Evolutionary conservation across 2,797 vertebrate species (phyloP), one percentile per base, ranked within the genome.

Genomic region (Parotocinclus haroldoi): DNA sequence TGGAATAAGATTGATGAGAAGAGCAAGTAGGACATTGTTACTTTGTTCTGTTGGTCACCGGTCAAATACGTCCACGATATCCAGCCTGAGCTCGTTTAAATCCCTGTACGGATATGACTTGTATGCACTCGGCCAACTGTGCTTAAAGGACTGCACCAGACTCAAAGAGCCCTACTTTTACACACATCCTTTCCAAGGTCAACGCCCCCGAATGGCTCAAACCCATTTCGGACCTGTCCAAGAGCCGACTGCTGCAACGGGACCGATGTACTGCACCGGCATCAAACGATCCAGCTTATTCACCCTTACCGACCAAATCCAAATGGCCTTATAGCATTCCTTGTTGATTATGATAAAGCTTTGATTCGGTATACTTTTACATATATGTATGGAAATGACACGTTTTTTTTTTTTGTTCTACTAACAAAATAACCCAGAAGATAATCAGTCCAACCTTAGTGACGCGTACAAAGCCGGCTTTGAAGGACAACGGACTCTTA

Each of bases 1-100:
- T 83, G 84, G 79, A 85, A 42, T 42, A 7, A 42, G 52, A 11
- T 11, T 53, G 42, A 16, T 46, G 45, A 36, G 72, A 66, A 11
- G 63, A n/a, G 39, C 2, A 4, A 37, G 36, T 17, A 73, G 50
- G 51, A 38, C 55, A 62, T 44, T 56, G 59, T 58, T 16, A 60
- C 16, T 4, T 42, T 63, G 58, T 59, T 67, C 59, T 63, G 54
- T 39, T 48, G 66, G 58, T n/a, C 50, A 69, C 55, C 10, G 7
- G 14, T 19, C n/a, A 57, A 66, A 46, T 18, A 12, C 37, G 55
- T 8, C 64, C 61, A 27, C 49, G 19, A 42, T 10, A 55, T 27
- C 58, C 39, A 14, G 37, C 52, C 18, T 61, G 48, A 55, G 51
- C 57, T 61, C 46, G n/a, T 49, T 39, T 9, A 44, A 27, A 67